Evolutionary conservation across 1,140 invertebrate genomes (phyloP), one percentile per base, ranked within the genome.

Genomic region (Trichonephila clavata): DNA sequence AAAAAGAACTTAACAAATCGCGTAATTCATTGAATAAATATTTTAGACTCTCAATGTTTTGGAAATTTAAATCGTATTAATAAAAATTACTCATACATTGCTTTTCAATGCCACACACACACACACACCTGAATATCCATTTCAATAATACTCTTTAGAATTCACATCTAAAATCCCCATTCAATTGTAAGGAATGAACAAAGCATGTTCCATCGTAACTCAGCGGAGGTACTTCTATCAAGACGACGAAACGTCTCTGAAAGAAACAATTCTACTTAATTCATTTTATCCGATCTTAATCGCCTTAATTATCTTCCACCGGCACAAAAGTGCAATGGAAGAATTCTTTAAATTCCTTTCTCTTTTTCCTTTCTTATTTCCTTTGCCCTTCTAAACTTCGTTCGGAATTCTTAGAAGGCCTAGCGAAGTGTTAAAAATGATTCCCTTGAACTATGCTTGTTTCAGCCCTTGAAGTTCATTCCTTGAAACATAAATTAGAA

Each of bases 261-360:
- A 16, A 32, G 24, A 27, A 77, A 39, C 71, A 77, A 77, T 77
- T 39, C 27, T 4, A 4, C 18, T 24, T 77, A 77, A 77, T 77
- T 77, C 27, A 77, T 77, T 77, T 77, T 77, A 77, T 39, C 71
- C 27, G 71, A 77, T 32, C 71, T 77, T 77, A 77, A 77, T 77
- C 71, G 32, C 71, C 71, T 24, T 77, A 32, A 77, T 77, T 77
- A 77, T 77, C 71, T 77, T 77, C 27, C 71, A n/a, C 65, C 65
- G 65, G n/a, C 65, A 77, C 27, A 77, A 77, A 32, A 77, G 71
- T 32, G 71, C 71, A 39, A 39, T 32, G 16, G 24, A 32, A 39
- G 71, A 39, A 77, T 77, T 32, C 71, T 77, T 27, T 13, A 20
- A 77, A 77, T 77, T 77, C 71, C 71, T 77, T 39, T 77, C 71